phyloP scores from a whole-genome alignment of 2,113 vertebrate genomes.

The Dryoscopus gambensis region DNA sequence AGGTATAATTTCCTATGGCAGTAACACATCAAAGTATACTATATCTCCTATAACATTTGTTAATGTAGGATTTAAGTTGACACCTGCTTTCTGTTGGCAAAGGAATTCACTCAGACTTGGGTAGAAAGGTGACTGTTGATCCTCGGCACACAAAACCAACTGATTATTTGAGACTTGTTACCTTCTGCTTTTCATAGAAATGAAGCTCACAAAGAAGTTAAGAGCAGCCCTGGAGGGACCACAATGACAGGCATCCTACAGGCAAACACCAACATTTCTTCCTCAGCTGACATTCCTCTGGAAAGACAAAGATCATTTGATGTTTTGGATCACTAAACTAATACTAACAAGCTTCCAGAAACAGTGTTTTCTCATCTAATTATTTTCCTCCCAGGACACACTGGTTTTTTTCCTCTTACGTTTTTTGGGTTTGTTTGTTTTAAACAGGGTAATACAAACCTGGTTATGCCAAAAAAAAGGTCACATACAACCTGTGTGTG shows the following conservation, averaged over 20 bases:
- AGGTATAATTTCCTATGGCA: neutral
- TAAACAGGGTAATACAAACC: neutral
- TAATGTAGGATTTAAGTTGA: neutral
- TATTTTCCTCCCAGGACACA: neutral
- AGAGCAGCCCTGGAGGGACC: neutral
- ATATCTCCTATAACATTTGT: neutral
- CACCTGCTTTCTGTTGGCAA: neutral
- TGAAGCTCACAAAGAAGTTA: neutral
- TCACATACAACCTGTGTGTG: neutral
- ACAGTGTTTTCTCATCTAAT: neutral
- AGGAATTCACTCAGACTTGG: neutral
- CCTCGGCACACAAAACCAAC: neutral
- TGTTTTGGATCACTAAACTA: neutral
- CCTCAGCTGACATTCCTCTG: neutral
- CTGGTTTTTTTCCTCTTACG: rapidly evolving
- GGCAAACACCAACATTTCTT: neutral
- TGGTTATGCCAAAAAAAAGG: neutral
- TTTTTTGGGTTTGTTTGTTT: neutral
- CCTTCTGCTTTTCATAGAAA: neutral
- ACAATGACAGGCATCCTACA: neutral
- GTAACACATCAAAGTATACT: neutral
- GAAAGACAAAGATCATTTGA: neutral
- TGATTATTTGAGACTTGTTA: neutral
- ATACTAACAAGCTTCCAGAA: neutral
- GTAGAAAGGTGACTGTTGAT: neutral